Percentiles rank a stretch among this genome's conserved stretches.
Conservation (phyloP, 1,140 invertebrate species). For the Polypedilum pembai region DNA sequence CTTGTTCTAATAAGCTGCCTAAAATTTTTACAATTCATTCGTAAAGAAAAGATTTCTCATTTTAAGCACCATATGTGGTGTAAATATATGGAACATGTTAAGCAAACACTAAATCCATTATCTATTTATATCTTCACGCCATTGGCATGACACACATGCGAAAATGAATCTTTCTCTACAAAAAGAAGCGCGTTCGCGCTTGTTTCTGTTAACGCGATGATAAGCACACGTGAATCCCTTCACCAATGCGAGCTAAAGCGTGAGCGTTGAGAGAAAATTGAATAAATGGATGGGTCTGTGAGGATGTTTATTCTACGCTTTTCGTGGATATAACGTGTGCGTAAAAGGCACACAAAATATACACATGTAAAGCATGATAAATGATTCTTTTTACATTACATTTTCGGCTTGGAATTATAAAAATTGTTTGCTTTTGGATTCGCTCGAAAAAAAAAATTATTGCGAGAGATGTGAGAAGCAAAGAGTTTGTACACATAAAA, state of each 20-base stretch:
- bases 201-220: constrained; percentile 1
- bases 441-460: background rate
- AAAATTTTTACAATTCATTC: background rate
- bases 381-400: constrained; percentile 27
- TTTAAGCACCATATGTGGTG: background rate
- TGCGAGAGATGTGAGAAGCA: too few species aligned
- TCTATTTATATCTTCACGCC: background rate
- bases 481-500: background rate
- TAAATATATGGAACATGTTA: constrained; percentile 6
- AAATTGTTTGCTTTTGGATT: constrained; percentile 15
- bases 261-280: too few species aligned
- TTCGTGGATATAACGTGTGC: too few species aligned
- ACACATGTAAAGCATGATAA: constrained; percentile 21
- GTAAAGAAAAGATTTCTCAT: background rate
- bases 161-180: background rate
- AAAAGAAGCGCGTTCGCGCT: background rate
- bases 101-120: background rate
- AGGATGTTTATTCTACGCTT: too few species aligned
- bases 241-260: background rate
- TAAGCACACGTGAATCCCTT: constrained; percentile 10
- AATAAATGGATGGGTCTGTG: too few species aligned
- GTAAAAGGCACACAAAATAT: too few species aligned
- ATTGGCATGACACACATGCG: background rate
- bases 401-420: constrained; percentile 12
- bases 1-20: too few species aligned